Conservation (phyloP, 2,113 vertebrate species). For the Ciconia maguari region DNA sequence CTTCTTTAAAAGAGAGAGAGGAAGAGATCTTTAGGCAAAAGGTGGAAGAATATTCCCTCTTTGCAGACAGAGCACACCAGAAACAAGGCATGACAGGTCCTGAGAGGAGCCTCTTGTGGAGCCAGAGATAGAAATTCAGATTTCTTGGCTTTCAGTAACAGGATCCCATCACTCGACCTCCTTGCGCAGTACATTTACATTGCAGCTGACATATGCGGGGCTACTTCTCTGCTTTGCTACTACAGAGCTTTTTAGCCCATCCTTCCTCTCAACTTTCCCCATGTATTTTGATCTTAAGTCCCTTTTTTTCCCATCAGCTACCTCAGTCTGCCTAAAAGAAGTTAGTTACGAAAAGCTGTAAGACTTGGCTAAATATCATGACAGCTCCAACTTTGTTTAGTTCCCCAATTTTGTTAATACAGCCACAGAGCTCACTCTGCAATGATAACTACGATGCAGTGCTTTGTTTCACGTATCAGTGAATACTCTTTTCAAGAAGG, state of each 20-base stretch:
- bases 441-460: neutral
- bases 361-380: neutral
- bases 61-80: neutral
- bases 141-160: neutral
- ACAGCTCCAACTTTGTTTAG: neutral
- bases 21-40: neutral
- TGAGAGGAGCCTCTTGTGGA: neutral
- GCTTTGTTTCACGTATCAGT: neutral
- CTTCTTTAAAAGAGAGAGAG: neutral
- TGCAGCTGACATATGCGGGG: accelerated
- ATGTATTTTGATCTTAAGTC: neutral
- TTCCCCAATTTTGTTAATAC: neutral
- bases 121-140: neutral
- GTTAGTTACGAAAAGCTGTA: neutral
- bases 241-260: neutral
- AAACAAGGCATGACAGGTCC: neutral
- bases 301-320: neutral
- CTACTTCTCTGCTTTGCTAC: neutral
- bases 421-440: neutral
- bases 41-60: neutral
- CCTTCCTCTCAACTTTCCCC: neutral
- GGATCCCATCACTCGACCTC: neutral
- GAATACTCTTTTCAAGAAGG: neutral
- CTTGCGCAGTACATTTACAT: neutral
- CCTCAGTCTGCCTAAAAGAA: neutral